These are phyloP conservation scores for Rhegmatorhina hoffmannsi DNA, from an alignment of 2,113 vertebrate genomes.

Conservation along the genomic window DNA sequence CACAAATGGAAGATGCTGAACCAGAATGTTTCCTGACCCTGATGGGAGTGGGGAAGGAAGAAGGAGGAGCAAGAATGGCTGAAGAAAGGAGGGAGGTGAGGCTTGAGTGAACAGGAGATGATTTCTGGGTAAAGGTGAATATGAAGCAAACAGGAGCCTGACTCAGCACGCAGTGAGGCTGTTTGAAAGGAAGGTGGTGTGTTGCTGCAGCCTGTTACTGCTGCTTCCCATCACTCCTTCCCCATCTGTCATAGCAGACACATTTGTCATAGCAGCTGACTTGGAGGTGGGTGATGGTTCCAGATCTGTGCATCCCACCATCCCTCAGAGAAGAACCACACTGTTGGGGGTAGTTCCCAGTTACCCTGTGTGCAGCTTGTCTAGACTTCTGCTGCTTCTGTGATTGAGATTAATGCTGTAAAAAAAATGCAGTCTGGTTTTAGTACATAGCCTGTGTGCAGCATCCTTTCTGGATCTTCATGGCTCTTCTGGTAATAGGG, in stretches of 20 bases:
- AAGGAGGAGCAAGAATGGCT: not conserved
- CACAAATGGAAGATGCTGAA: conserved; percentile 15
- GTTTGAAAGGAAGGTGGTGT: not conserved
- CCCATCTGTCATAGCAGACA: not conserved
- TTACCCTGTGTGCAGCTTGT: not conserved
- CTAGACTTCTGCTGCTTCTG: not conserved
- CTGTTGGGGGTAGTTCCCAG: not conserved
- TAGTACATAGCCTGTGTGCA: not conserved
- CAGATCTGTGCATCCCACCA: not conserved
- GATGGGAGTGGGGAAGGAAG: not conserved
- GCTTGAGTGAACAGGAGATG: not conserved
- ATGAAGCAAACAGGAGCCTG: not conserved
- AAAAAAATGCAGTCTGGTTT: not conserved
- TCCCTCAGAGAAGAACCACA: not conserved
- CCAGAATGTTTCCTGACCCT: not conserved
- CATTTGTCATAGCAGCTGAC: not conserved
- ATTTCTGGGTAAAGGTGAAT: not conserved
- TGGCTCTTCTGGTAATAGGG: not conserved
- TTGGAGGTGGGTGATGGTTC: not conserved
- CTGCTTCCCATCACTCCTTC: not conserved
- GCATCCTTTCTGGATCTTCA: not conserved
- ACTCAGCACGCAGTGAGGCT: fast-evolving
- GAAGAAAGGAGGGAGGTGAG: not conserved
- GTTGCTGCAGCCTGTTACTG: not conserved
- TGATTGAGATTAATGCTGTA: not conserved